phyloP scores from a whole-genome alignment of 2,888 invertebrate species.

The Candidula unifasciata region DNA sequence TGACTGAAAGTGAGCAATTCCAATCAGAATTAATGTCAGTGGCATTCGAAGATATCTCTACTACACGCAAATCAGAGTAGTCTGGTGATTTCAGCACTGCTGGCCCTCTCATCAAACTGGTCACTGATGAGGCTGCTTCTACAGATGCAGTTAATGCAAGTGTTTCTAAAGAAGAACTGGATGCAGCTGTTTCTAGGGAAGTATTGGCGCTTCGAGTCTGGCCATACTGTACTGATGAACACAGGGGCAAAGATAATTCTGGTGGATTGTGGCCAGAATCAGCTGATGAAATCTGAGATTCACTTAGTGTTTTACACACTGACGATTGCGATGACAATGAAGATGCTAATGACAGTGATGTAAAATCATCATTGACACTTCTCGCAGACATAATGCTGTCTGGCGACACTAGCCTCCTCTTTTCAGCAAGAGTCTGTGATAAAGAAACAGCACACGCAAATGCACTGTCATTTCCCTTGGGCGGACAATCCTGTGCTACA shows the following conservation, averaged over 20 bases:
- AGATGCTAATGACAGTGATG: background rate
- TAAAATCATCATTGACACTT: background rate
- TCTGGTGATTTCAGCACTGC: background rate
- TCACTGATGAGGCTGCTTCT: background rate
- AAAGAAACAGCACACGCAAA: background rate
- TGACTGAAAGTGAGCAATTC: background rate
- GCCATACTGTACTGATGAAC: background rate
- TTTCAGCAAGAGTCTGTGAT: background rate
- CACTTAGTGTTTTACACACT: background rate
- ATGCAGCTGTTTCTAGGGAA: background rate
- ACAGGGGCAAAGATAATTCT: background rate
- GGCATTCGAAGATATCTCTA: background rate
- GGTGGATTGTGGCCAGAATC: background rate
- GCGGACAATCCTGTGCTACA: too few relatives aligned
- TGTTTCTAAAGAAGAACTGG: background rate
- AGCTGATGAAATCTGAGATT: background rate
- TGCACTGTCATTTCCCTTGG: too few relatives aligned
- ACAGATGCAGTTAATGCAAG: background rate
- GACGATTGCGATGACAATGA: background rate
- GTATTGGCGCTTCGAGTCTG: background rate
- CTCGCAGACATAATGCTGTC: background rate
- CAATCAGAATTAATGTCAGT: background rate
- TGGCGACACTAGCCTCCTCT: too few relatives aligned
- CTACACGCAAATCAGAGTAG: too few relatives aligned
- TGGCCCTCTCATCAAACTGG: background rate